phyloP scores from a whole-genome alignment of 2,113 vertebrate species.

The Ardeotis arabs region DNA sequence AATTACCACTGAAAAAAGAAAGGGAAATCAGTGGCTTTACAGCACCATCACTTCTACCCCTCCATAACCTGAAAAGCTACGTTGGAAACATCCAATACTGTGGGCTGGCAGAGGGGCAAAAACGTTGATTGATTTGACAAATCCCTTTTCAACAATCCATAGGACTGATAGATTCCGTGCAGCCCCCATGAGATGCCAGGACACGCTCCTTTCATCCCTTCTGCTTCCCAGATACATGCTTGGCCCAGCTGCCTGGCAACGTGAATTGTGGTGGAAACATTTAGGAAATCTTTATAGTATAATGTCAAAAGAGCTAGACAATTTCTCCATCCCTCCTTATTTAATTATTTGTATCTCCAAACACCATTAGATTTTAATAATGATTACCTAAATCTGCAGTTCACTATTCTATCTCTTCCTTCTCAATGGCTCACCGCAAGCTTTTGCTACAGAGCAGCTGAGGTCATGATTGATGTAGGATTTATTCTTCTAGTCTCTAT shows the following conservation, averaged over 20 bases:
- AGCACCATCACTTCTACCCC: background rate
- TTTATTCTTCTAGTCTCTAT: background rate
- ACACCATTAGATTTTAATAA: background rate
- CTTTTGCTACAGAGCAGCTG: background rate
- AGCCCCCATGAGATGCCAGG: background rate
- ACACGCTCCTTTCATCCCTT: background rate
- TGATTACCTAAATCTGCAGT: background rate
- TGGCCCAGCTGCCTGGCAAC: background rate
- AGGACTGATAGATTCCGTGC: background rate
- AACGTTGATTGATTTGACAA: background rate
- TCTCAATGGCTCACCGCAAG: background rate
- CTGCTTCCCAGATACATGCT: background rate
- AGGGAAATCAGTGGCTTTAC: background rate
- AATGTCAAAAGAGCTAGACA: background rate
- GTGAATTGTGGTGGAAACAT: background rate
- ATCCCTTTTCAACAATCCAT: background rate
- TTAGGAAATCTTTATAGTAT: background rate
- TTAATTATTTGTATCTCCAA: background rate
- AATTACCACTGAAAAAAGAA: background rate
- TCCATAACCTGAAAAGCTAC: background rate
- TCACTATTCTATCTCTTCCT: background rate
- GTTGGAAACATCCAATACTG: background rate
- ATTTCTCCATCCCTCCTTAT: background rate
- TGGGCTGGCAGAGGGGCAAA: background rate
- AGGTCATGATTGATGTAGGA: background rate